phyloP scores from a whole-genome alignment of 2,797 vertebrate genomes.

The Cryptoprocta ferox region DNA sequence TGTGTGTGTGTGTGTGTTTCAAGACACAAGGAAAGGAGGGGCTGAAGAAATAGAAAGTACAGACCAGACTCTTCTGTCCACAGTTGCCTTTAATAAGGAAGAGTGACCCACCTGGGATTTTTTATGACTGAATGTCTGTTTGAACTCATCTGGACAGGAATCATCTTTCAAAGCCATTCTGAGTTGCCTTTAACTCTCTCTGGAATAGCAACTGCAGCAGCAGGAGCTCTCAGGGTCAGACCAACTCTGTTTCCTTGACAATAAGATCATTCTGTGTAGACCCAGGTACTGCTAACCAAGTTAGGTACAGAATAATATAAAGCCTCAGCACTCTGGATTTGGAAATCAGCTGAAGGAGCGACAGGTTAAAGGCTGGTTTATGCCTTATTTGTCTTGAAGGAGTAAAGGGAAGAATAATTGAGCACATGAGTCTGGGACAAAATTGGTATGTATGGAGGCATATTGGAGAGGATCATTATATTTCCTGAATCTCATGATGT shows the following conservation, averaged over 20 bases:
- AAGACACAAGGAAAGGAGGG: neutral
- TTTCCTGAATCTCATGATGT: neutral
- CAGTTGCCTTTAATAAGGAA: neutral
- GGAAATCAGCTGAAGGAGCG: conserved; percentile 68
- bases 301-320: conserved; percentile 82
- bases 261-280: conserved; percentile 82
- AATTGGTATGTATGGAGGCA: conserved; percentile 30
- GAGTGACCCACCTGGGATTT: conserved; percentile 18
- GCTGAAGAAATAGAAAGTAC: neutral
- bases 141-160: conserved; percentile 70
- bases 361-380: conserved; percentile 63
- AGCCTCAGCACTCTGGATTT: conserved; percentile 69
- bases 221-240: conserved; percentile 73
- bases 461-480: conserved; percentile 41
- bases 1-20: neutral
- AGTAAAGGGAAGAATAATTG: conserved; percentile 46
- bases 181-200: conserved; percentile 68
- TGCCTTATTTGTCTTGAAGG: conserved; percentile 50
- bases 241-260: conserved; percentile 84
- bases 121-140: conserved; percentile 64
- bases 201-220: conserved; percentile 67
- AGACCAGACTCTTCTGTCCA: neutral
- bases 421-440: neutral
- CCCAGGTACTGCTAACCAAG: conserved; percentile 72
- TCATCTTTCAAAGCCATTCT: conserved; percentile 57